Percentiles rank a stretch among this genome's conserved stretches.
phyloP scores from a whole-genome alignment of 1,140 invertebrate genomes.

The Myzus persicae region DNA sequence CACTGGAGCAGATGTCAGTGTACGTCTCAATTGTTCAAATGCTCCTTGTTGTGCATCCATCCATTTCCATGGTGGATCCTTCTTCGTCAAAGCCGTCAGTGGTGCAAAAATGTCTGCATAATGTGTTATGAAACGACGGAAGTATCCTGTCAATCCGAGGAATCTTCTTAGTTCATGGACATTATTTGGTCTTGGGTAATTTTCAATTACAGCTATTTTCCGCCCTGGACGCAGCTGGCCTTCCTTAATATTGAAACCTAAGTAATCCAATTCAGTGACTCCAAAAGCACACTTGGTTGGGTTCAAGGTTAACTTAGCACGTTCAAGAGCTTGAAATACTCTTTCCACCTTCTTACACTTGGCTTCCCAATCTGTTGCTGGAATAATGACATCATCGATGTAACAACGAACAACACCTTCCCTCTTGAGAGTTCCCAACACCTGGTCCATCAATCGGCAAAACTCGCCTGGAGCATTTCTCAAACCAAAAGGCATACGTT shows the following conservation, averaged over 20 bases:
- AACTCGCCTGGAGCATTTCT: conserved; percentile 57
- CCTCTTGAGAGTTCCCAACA: not conserved
- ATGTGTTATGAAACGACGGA: no score
- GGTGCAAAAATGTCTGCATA: no score
- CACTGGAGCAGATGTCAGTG: conserved; percentile 34
- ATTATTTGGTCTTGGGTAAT: not conserved
- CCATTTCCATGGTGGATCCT: no score
- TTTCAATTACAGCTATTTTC: conserved; percentile 12
- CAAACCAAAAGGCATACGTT: conserved; percentile 62
- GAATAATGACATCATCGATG: not conserved
- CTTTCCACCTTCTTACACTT: not conserved
- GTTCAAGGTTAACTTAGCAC: conserved; percentile 2
- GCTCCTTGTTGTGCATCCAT: no score
- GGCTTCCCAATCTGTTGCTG: not conserved
- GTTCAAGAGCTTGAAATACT: conserved; percentile 21
- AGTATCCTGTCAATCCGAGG: no score
- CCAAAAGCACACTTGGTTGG: conserved; percentile 33
- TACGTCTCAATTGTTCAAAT: no score
- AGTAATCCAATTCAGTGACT: not conserved
- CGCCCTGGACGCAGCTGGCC: not conserved
- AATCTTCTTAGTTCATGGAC: no score
- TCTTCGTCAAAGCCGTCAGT: no score
- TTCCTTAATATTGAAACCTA: conserved; percentile 2
- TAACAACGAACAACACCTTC: not conserved
- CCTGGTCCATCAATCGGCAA: conserved; percentile 51